Base-by-base conservation (phyloP, 1,140 invertebrate genomes). In the Hylyphantes graminicola region DNA sequence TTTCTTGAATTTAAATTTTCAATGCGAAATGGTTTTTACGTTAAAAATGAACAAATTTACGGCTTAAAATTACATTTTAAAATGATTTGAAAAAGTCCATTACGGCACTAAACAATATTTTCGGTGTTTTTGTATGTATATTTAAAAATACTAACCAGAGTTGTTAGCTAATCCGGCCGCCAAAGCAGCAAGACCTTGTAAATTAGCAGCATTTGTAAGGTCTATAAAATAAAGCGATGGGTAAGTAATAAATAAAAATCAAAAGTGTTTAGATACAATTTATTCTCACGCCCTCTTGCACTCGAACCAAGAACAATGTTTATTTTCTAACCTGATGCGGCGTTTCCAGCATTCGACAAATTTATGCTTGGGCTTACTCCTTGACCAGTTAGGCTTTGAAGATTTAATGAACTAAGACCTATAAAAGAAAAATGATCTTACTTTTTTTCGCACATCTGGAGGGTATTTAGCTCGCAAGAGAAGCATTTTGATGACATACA, bases 171-270 rank as follows among this genome's bases (percentile, higher is more conserved):
- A 87, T 86, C 90, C 90, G 5, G 35, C 35, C 13, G 93, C 93
- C 70, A 94, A 88, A 10, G 93, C 93, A 48, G 93, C 92, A 68
- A 93, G 87, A 86, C 92, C 91, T 86, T 93, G 93, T 21, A 93
- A 89, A 87, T 93, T 93, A 7, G 92, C 90, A 63, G 17, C 57
- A 65, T 55, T 35, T 35, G 35, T 74, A 9, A 83, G 61, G 13
- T 83, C 80, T 83, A 17, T 11, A 63, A 81, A 53, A 53, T 35
- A 21, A 59, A 59, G 35, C 17, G 70, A 57, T n/a, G 9, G 17
- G 15, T 50, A 21, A n/a, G 15, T 11, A 17, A 67, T 19, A 67
- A 67, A 35, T 70, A 70, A 70, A 13, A 70, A 70, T 70, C 8
- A 70, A 67, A 35, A 35, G 35, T 35, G 35, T 35, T 35, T 35